Percentiles rank a stretch among this genome's conserved stretches.
phyloP scores from a whole-genome alignment of 2,797 vertebrate species.

The Urosaurus nigricauda region DNA sequence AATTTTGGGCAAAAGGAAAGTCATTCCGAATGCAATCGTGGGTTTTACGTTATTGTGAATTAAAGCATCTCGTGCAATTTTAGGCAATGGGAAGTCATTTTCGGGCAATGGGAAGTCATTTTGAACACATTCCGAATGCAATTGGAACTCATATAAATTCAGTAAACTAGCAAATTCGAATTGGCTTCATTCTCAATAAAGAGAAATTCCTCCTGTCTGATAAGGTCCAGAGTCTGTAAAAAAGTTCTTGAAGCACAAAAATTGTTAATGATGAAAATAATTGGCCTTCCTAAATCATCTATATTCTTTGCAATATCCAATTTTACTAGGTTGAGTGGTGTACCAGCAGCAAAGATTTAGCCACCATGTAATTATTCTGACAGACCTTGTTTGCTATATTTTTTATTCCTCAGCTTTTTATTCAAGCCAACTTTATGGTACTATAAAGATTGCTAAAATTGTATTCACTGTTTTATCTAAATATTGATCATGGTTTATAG shows the following conservation, averaged over 20 bases:
- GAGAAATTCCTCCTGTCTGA: too few relatives aligned
- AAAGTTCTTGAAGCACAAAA: conserved; percentile 46
- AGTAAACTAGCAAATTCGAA: too few relatives aligned
- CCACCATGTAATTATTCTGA: conserved; percentile 47
- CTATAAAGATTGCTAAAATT: conserved; percentile 71
- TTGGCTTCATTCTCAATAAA: too few relatives aligned
- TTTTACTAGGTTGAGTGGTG: conserved; percentile 48
- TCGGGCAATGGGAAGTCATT: too few relatives aligned
- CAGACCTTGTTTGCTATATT: conserved; percentile 58
- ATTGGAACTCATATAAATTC: too few relatives aligned
- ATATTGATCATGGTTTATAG: conserved; percentile 72
- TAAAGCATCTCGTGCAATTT: too few relatives aligned
- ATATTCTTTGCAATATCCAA: fast-evolving
- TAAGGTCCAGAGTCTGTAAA: too few relatives aligned
- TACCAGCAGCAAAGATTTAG: conserved; percentile 40
- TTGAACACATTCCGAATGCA: too few relatives aligned
- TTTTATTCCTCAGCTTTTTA: conserved; percentile 64
- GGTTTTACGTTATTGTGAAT: too few relatives aligned
- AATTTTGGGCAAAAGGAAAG: too few relatives aligned
- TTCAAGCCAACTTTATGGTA: conserved; percentile 61
- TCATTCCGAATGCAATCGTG: too few relatives aligned
- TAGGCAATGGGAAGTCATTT: too few relatives aligned
- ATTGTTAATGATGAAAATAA: conserved; percentile 39
- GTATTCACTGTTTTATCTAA: conserved; percentile 69
- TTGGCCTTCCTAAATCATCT: conserved; percentile 39